Base-by-base conservation (phyloP, 2,113 vertebrate species). In the Synchiropus splendidus region DNA sequence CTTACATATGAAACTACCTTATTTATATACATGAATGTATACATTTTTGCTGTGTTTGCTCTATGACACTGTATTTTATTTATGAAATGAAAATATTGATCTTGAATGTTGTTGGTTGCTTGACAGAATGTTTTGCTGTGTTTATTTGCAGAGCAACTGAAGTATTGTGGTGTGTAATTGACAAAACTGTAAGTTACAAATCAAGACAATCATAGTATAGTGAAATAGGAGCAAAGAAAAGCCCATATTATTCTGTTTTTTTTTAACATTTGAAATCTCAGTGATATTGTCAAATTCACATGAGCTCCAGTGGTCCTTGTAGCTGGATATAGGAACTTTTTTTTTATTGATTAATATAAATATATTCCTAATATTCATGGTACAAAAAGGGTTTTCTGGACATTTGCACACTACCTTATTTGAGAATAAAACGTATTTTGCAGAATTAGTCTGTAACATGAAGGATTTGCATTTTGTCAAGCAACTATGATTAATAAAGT, bases 1-100 rank as follows among this genome's bases (percentile, higher is more conserved):
- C 46, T 67, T 54, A 59, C 51, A 77, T 68, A 61, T 51, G 46
- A 68, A 72, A 75, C 51, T 45, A 75, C 37, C 48, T 77, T 70
- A 83, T 82, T 80, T 82, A 84, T 77, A 84, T 73, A 61, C 78
- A 77, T 75, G 61, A 82, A 83, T 84, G 72, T 77, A 77, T 64
- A 70, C n/a, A 9, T 16, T 16, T 64, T 75, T 83, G 72, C 75
- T 61, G 74, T 80, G 70, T 66, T 66, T 35, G 9, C 63, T 67
- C 67, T 63, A 67, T 55, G 79, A 69, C 48, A 44, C 48, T 51
- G 57, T 62, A 75, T 74, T 79, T 79, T 82, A 78, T 82, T 80
- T 61, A 74, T 61, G 51, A 63, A 42, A n/a, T n/a, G n/a, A n/a
- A 39, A 68, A 32, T 58, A 35, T 60, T 74, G 54, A 61, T 34